Percentiles rank a stretch among this genome's conserved stretches.
phyloP scores from a whole-genome alignment of 2,888 invertebrate genomes.

The Diabrotica balteata region DNA sequence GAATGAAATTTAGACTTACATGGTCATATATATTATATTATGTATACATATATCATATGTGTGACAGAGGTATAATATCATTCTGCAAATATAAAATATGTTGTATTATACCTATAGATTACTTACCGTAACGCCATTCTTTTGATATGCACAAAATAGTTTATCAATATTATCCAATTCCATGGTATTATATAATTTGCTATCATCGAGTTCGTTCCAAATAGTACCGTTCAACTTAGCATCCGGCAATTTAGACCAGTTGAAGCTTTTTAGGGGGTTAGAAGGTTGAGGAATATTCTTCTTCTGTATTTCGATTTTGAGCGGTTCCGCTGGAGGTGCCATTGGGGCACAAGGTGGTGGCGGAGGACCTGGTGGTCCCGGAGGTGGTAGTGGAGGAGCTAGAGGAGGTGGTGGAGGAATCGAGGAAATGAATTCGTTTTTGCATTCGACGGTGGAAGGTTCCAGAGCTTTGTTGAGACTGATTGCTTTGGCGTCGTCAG shows the following conservation, averaged over 20 bases:
- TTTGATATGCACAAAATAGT: conserved; percentile 94
- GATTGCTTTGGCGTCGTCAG: conserved; percentile 89
- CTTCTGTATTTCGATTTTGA: conserved; percentile 68
- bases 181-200: conserved; percentile 88
- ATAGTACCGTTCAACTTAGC: conserved; percentile 91
- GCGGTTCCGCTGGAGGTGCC: conserved; percentile 66
- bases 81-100: neutral
- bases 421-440: conserved; percentile 50
- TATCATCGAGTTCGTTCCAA: conserved; percentile 94
- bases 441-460: conserved; percentile 36
- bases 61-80: neutral
- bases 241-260: conserved; percentile 96
- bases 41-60: too few relatives aligned
- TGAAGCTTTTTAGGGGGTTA: conserved; percentile 94
- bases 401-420: conserved; percentile 56
- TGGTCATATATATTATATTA: too few relatives aligned
- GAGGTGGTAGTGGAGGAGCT: conserved; percentile 65
- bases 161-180: conserved; percentile 91
- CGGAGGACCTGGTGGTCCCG: conserved; percentile 66
- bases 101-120: neutral
- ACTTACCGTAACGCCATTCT: conserved; percentile 82
- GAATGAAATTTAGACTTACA: too few relatives aligned
- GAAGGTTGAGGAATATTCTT: conserved; percentile 94
- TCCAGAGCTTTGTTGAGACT: conserved; percentile 56
- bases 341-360: conserved; percentile 68